These are phyloP conservation scores for Colletes latitarsis DNA, from an alignment of 1,140 invertebrate genomes.

Conservation along the genomic window DNA sequence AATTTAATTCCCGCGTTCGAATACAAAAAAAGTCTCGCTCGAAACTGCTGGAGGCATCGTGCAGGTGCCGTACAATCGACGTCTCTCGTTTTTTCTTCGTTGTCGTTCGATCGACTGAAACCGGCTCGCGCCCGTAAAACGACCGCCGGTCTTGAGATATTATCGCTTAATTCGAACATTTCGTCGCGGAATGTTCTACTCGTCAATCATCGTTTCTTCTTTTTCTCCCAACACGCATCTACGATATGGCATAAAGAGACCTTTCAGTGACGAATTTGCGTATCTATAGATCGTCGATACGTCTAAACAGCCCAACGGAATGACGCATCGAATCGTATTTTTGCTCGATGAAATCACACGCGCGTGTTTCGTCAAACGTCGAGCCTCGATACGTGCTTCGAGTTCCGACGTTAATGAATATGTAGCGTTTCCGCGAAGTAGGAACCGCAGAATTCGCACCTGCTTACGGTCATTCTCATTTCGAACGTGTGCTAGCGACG, in stretches of 20 bases:
- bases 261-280: background rate
- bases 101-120: background rate
- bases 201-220: background rate
- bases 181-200: background rate
- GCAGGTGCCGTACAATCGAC: background rate
- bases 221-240: background rate
- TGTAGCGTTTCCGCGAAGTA: constrained; percentile 45
- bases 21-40: background rate
- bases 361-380: background rate
- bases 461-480: background rate
- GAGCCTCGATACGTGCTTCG: constrained; percentile 9
- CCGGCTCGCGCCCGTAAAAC: background rate
- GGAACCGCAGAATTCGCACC: background rate
- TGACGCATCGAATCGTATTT: constrained; percentile 33
- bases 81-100: background rate
- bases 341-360: constrained; percentile 37
- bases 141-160: background rate
- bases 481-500: background rate
- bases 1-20: constrained; percentile 17
- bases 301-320: background rate
- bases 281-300: background rate
- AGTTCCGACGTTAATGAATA: constrained; percentile 47
- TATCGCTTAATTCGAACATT: background rate
- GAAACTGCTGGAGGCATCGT: background rate
- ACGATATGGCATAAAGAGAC: constrained; percentile 21